Evolutionary conservation across 1,140 invertebrate species (phyloP), one percentile per base, ranked within the genome.

Genomic region (Temnothorax curvispinosus): DNA sequence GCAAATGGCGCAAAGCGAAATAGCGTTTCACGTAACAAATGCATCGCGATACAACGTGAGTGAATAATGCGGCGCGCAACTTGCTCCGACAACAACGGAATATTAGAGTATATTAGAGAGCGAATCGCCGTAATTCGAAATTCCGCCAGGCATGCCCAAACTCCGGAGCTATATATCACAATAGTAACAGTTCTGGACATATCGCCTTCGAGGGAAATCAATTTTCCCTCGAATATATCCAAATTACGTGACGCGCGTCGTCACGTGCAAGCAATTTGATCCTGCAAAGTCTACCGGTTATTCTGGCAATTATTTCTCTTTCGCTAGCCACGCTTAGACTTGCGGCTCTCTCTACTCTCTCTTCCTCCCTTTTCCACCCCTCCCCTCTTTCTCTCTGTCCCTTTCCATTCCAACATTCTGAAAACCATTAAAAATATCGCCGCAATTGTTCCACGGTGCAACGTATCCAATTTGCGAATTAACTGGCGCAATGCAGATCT

Each of bases 31-130:
- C 18, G 32, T 56, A 44, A 27, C 50, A 56, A 71, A 58, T 81
- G 35, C 75, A 41, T 38, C 60, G 64, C 50, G 35, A 15, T 44
- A 56, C 58, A 50, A 47, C 44, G 38, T n/a, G 78, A 13, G 50
- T 56, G 78, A 81, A 81, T 58, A 81, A 81, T 81, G 50, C 50
- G 38, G 50, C 35, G 65, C 50, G 52, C 21, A 56, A 71, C 64
- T 81, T 56, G 47, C 13, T 35, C 38, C 47, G 52, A 41, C 65
- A 41, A 58, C 64, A 32, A 21, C 60, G 50, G 78, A 41, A 71
- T 71, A 69, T 81, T 69, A 71, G 21, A 81, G 54, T 58, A 71
- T 21, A 27, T 27, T 27, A 27, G 27, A 27, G 27, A 27, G 18
- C 64, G 64, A 15, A 52, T 27, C 64, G 27, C 18, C 11, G 50